A percentile compares a stretch with the other conserved stretches of the same genome.
These are phyloP conservation scores for Hydropotes inermis DNA, from an alignment of 2,113 vertebrate genomes.

Conservation along the genomic window DNA sequence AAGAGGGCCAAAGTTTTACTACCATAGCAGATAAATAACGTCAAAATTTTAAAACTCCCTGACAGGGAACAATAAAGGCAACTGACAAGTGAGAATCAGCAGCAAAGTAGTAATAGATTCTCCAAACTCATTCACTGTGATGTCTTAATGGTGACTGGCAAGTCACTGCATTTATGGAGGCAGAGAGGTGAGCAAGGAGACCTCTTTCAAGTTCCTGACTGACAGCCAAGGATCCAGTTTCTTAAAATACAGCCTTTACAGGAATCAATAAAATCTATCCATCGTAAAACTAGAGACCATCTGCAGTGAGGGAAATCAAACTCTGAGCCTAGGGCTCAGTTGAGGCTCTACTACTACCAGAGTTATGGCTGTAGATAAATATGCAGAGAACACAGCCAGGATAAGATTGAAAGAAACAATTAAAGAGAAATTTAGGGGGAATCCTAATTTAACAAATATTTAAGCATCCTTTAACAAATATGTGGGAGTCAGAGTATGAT, in stretches of 20 bases:
- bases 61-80: slow-evolving; percentile 22
- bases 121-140: slow-evolving; percentile 64
- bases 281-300: not conserved
- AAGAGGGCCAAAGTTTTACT: slow-evolving; percentile 62
- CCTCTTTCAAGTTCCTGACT: slow-evolving; percentile 32
- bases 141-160: slow-evolving; percentile 65
- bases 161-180: slow-evolving; percentile 28
- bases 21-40: slow-evolving; percentile 62
- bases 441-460: not conserved
- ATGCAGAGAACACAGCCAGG: not conserved
- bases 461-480: not conserved
- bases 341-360: not conserved
- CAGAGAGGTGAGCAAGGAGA: slow-evolving; percentile 54
- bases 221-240: slow-evolving; percentile 69
- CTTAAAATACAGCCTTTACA: slow-evolving; percentile 54
- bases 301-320: not conserved
- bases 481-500: not conserved
- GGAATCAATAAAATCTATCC: slow-evolving; percentile 58
- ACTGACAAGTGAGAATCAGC: slow-evolving; percentile 48
- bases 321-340: not conserved
- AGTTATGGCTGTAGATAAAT: not conserved
- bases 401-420: not conserved
- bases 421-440: not conserved
- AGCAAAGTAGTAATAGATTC: slow-evolving; percentile 24
- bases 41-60: slow-evolving; percentile 33